Percentiles rank a stretch among this genome's conserved stretches.
phyloP scores from a whole-genome alignment of 2,888 invertebrate genomes.

The Yponomeuta plumbellus region DNA sequence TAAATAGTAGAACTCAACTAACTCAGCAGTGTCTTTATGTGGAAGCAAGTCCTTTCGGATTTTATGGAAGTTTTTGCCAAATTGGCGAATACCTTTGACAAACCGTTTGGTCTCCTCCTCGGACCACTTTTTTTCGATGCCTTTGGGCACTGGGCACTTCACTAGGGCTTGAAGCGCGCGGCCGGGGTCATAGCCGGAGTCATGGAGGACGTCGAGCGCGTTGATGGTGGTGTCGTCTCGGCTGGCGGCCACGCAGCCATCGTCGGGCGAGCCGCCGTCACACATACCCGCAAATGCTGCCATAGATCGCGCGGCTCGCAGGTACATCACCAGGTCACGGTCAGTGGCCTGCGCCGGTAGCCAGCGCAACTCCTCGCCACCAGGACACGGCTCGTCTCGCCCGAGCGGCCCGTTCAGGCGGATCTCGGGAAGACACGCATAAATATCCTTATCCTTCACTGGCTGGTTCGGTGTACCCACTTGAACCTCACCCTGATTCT shows the following conservation, averaged over 20 bases:
- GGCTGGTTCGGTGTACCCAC: conserved; percentile 71
- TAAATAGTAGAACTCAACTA: conserved; percentile 98
- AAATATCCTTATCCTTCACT: conserved; percentile 71
- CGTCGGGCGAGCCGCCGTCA: conserved; percentile 97
- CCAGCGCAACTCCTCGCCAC: conserved; percentile 94
- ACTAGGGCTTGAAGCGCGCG: conserved; percentile 97
- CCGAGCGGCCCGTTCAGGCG: conserved; percentile 67
- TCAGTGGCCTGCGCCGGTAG: conserved; percentile 94
- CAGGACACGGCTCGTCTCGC: conserved; percentile 67
- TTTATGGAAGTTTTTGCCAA: conserved; percentile 99
- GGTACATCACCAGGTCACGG: conserved; percentile 97
- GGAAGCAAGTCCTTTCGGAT: conserved; percentile 97
- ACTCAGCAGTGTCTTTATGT: conserved; percentile 96
- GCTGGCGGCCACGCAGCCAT: conserved; percentile 97
- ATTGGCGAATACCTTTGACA: conserved; percentile 97
- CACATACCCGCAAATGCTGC: conserved; percentile 99
- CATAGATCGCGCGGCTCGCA: conserved; percentile 97
- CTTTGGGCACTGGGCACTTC: conserved; percentile 97
- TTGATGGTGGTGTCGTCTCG: conserved; percentile 98
- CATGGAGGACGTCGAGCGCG: conserved; percentile 96
- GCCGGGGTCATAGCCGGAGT: conserved; percentile 97
- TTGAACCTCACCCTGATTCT: conserved; percentile 74
- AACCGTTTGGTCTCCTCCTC: conserved; percentile 99
- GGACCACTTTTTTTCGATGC: conserved; percentile 98
- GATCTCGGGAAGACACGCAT: conserved; percentile 76